phyloP scores from a whole-genome alignment of 2,888 invertebrate genomes.

The Iphiclides podalirius region DNA sequence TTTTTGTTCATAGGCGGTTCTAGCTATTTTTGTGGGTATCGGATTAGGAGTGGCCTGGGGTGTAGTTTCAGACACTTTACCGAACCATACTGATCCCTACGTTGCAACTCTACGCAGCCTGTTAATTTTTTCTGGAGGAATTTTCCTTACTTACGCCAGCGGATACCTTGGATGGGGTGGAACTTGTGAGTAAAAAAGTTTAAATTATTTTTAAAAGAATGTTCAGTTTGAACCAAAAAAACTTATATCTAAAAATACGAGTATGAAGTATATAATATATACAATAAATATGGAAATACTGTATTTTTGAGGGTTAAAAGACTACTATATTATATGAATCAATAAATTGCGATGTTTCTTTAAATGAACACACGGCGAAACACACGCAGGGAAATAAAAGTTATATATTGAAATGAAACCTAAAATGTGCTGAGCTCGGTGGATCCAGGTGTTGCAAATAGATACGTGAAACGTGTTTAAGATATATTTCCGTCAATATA shows the following conservation, averaged over 20 bases:
- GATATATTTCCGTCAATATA: background rate
- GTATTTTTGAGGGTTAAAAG: no score
- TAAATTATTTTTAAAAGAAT: no score
- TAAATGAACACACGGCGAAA: no score
- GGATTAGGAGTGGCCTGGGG: conserved; percentile 65
- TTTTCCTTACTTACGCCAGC: conserved; percentile 54
- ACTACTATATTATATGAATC: no score
- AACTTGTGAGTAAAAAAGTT: conserved; percentile 50
- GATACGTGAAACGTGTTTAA: conserved; percentile 1
- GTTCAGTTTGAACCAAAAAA: no score
- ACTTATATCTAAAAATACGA: no score
- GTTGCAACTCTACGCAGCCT: conserved; percentile 63
- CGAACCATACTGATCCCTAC: conserved; percentile 62
- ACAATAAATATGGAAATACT: no score
- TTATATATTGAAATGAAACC: conserved; percentile 11
- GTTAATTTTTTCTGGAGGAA: conserved; percentile 60
- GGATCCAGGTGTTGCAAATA: conserved; percentile 15
- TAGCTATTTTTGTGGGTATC: conserved; percentile 64
- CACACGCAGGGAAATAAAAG: no score
- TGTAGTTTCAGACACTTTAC: conserved; percentile 55
- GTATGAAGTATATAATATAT: no score
- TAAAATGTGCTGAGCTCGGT: conserved; percentile 8
- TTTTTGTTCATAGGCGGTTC: conserved; percentile 48
- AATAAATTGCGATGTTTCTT: no score
- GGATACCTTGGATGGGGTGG: conserved; percentile 69